Evolutionary conservation across 2,888 invertebrate genomes (phyloP).

Genomic region (Cheilosia soror): DNA sequence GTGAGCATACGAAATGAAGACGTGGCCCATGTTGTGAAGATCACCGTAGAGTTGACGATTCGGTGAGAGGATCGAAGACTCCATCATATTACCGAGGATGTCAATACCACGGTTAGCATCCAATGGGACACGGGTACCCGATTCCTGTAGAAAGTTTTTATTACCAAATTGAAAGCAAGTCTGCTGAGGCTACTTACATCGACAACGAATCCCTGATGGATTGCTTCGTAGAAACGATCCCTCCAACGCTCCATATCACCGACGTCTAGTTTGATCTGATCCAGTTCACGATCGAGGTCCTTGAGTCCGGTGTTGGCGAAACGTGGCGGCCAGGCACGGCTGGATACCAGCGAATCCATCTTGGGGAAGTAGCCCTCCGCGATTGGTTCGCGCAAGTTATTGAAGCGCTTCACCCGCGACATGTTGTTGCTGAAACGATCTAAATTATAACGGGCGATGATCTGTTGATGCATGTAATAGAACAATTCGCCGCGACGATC

Average conservation of each 20-base stretch:
- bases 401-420: constrained; percentile 86
- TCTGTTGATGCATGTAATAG: constrained; percentile 91
- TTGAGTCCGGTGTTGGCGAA: constrained; percentile 85
- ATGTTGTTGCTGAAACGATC: constrained; percentile 91
- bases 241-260: constrained; percentile 91
- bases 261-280: constrained; percentile 88
- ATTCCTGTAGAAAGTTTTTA: constrained; percentile 83
- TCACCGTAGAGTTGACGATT: constrained; percentile 90
- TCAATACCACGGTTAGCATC: constrained; percentile 90
- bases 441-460: constrained; percentile 87
- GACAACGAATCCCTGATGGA: constrained; percentile 87
- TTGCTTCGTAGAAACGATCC: constrained; percentile 89
- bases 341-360: constrained; percentile 90
- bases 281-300: constrained; percentile 88
- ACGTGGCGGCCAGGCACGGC: constrained; percentile 90
- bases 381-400: constrained; percentile 88
- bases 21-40: constrained; percentile 92
- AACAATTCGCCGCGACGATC: constrained; percentile 91
- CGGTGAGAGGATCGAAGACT: constrained; percentile 88
- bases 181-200: constrained; percentile 83
- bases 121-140: constrained; percentile 85
- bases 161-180: background rate
- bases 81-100: constrained; percentile 91
- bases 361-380: constrained; percentile 93
- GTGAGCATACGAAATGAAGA: constrained; percentile 90